Evolutionary conservation across 2,797 vertebrate genomes (phyloP).

Genomic region (Chaetodon trifasciatus): DNA sequence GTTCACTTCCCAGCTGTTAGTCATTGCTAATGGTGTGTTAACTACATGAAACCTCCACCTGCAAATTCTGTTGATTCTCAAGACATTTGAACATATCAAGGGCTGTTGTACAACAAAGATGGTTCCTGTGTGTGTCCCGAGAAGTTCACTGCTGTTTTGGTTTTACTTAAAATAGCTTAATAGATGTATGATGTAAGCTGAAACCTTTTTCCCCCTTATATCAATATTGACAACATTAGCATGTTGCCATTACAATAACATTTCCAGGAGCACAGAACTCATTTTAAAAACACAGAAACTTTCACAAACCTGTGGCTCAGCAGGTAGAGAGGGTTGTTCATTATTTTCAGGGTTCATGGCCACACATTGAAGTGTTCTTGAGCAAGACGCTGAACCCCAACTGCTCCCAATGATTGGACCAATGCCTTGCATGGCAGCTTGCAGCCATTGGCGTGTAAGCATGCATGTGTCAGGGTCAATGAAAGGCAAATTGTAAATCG

Average conservation of each 20-base stretch:
- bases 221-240: too few species aligned
- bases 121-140: not conserved
- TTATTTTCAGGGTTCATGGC: not conserved
- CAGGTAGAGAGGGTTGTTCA: not conserved
- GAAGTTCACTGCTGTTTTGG: not conserved
- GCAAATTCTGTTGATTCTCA: slow-evolving; percentile 14
- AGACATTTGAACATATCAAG: slow-evolving; percentile 24
- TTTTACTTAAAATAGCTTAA: not conserved
- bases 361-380: slow-evolving; percentile 1
- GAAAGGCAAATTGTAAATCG: not conserved
- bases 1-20: slow-evolving; percentile 53
- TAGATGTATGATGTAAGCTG: not conserved
- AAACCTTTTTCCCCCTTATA: not conserved
- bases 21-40: slow-evolving; percentile 61
- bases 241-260: too few species aligned
- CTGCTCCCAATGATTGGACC: not conserved
- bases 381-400: not conserved
- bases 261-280: too few species aligned
- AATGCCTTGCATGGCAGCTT: not conserved
- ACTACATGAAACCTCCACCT: slow-evolving; percentile 35
- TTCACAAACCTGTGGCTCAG: not conserved
- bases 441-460: not conserved
- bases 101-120: not conserved
- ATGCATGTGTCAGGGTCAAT: not conserved
- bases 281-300: too few species aligned